Evolutionary conservation across 2,113 vertebrate species (phyloP).

Genomic region (Oncorhynchus masou): DNA sequence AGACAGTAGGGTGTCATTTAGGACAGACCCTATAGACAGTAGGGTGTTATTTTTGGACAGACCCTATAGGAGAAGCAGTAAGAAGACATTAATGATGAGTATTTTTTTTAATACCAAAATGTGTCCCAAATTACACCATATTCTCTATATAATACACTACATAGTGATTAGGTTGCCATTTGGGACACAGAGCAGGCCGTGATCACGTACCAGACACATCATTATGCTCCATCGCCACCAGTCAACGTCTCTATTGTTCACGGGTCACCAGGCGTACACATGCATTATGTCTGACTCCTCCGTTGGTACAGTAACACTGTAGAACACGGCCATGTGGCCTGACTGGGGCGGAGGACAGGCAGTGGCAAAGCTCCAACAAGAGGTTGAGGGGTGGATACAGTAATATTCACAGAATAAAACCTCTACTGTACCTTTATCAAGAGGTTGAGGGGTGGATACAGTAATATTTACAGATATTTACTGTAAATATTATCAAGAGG

Average conservation of each 20-base stretch:
- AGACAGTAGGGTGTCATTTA: too few relatives aligned
- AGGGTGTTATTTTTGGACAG: too few relatives aligned
- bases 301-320: background rate
- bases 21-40: too few relatives aligned
- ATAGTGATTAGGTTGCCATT: too few relatives aligned
- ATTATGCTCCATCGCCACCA: background rate
- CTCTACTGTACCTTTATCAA: too few relatives aligned
- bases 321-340: background rate
- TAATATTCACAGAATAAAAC: too few relatives aligned
- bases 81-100: background rate
- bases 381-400: background rate
- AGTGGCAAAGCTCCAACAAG: background rate
- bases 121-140: too few relatives aligned
- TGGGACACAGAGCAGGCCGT: background rate
- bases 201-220: background rate
- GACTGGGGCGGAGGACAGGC: too few relatives aligned
- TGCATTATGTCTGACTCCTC: background rate
- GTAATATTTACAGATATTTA: too few relatives aligned
- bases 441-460: too few relatives aligned
- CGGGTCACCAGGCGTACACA: background rate
- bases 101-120: accelerated
- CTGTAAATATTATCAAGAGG: too few relatives aligned
- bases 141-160: too few relatives aligned
- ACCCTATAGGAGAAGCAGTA: background rate
- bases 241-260: background rate